Evolutionary conservation across 2,113 vertebrate genomes (phyloP).

Genomic region (Uria aalge): DNA sequence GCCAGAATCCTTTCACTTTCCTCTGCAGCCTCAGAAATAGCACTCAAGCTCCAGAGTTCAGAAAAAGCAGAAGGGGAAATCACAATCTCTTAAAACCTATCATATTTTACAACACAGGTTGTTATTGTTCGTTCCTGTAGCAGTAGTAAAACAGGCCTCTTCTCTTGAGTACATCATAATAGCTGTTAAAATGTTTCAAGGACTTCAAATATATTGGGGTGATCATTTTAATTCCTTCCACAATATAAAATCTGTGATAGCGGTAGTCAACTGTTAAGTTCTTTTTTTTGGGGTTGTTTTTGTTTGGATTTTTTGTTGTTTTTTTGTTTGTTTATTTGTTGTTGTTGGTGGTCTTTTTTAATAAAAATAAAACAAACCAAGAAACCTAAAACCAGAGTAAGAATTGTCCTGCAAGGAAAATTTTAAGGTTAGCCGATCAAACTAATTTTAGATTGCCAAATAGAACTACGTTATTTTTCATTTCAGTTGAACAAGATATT

Average conservation of each 20-base stretch:
- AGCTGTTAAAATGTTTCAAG: background rate
- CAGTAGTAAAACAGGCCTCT: background rate
- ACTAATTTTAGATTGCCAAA: background rate
- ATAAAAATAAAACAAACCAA: too few relatives aligned
- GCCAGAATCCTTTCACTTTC: background rate
- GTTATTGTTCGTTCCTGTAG: background rate
- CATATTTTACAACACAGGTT: background rate
- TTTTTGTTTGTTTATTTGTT: background rate
- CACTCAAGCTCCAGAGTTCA: background rate
- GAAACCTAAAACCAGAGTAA: background rate
- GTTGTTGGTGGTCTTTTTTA: too few relatives aligned
- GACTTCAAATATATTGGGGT: background rate
- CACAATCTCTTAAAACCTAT: background rate
- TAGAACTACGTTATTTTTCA: background rate
- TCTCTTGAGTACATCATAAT: background rate
- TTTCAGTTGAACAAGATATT: background rate
- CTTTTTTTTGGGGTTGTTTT: too few relatives aligned
- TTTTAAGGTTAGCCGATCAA: background rate
- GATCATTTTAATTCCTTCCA: background rate
- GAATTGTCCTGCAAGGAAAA: background rate
- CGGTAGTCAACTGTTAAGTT: background rate
- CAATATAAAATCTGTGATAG: background rate
- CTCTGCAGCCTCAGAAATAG: constrained; percentile 2
- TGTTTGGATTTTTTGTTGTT: background rate
- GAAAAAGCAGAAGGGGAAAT: background rate